Conservation (phyloP, 2,888 invertebrate species). For the Netelia inedita region DNA sequence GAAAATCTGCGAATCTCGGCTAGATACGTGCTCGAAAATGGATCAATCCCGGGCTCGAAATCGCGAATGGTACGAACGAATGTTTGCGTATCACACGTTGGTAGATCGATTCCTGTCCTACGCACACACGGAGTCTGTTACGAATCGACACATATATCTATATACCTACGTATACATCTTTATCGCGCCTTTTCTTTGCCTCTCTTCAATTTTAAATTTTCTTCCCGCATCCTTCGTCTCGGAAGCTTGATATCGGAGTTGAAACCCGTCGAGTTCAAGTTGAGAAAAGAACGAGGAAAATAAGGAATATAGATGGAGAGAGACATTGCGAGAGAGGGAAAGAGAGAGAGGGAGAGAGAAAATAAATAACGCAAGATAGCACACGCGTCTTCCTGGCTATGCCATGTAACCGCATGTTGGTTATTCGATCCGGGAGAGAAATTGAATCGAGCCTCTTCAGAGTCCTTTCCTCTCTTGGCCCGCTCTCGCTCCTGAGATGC, state of each 20-base stretch:
- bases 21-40: neutral
- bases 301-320: neutral
- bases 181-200: neutral
- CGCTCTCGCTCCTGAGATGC: neutral
- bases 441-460: constrained; percentile 63
- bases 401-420: constrained; percentile 57
- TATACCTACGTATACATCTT: neutral
- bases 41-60: neutral
- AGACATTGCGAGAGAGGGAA: neutral
- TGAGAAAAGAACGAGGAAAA: constrained; percentile 1
- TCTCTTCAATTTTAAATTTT: neutral
- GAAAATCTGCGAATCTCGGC: neutral
- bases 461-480: constrained; percentile 5
- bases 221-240: constrained; percentile 34
- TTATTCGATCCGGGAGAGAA: constrained; percentile 65
- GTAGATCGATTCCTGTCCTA: constrained; percentile 1
- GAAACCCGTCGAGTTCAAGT: constrained; percentile 32
- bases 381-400: constrained; percentile 30
- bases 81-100: neutral
- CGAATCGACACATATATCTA: neutral
- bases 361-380: constrained; percentile 41
- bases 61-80: neutral
- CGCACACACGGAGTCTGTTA: constrained; percentile 4
- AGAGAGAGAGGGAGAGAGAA: neutral
- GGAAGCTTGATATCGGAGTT: constrained; percentile 37